Percentiles rank a stretch among this genome's conserved stretches.
These are phyloP conservation scores for Liolophura sinensis DNA, from an alignment of 1,140 invertebrate genomes.

Conservation along the genomic window DNA sequence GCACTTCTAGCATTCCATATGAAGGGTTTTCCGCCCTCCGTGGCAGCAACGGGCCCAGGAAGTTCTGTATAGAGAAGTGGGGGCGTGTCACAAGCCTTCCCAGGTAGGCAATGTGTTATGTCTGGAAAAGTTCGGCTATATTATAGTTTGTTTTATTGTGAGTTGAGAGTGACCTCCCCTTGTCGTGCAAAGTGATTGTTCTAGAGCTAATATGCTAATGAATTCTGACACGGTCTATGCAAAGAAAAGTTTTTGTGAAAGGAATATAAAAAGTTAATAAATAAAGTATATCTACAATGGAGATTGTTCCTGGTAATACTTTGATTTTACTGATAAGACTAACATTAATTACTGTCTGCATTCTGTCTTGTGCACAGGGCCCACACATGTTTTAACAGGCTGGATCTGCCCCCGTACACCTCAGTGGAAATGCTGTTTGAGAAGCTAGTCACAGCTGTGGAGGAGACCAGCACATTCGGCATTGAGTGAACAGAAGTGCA, in stretches of 20 bases:
- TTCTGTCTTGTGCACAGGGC: conserved; percentile 66
- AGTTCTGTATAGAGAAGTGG: conserved; percentile 99
- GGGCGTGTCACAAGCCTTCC: conserved; percentile 92
- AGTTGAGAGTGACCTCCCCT: too few relatives aligned
- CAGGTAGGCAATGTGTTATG: conserved; percentile 62
- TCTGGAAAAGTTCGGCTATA: too few relatives aligned
- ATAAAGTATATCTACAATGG: too few relatives aligned
- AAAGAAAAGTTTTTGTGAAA: too few relatives aligned
- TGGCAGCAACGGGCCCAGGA: conserved; percentile 91
- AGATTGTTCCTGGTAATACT: too few relatives aligned
- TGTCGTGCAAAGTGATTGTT: too few relatives aligned
- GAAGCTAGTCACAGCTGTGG: conserved; percentile 91
- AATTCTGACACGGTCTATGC: too few relatives aligned
- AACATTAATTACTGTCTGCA: too few relatives aligned
- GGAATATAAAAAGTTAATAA: too few relatives aligned
- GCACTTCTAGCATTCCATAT: conserved; percentile 95
- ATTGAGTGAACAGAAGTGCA: conserved; percentile 73
- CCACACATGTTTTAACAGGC: conserved; percentile 96
- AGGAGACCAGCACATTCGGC: conserved; percentile 96
- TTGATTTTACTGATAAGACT: too few relatives aligned
- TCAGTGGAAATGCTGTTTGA: conserved; percentile 91
- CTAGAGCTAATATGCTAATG: too few relatives aligned
- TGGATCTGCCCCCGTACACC: conserved; percentile 94
- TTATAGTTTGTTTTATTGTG: too few relatives aligned
- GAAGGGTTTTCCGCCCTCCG: conserved; percentile 94